Evolutionary conservation across 2,797 vertebrate genomes (phyloP).

Genomic region (Myiotriccus ornatus): DNA sequence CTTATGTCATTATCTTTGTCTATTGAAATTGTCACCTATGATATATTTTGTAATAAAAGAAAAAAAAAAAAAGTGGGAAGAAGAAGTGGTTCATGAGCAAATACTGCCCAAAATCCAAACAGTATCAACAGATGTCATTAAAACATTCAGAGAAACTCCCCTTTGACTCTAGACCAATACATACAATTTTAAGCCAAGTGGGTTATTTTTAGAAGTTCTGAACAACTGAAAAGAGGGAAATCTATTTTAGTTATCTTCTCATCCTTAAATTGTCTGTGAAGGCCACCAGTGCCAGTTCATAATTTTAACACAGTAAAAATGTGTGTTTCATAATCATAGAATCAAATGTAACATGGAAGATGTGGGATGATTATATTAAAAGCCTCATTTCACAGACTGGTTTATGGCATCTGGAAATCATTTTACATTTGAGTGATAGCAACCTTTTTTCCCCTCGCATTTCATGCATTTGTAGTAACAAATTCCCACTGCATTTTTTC

Average conservation of each 20-base stretch:
- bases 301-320: not conserved
- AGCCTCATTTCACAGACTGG: not conserved
- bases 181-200: not conserved
- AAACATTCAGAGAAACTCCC: not conserved
- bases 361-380: not conserved
- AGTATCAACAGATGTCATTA: not conserved
- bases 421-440: conserved; percentile 24
- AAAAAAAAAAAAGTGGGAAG: too few species aligned
- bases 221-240: conserved; percentile 13
- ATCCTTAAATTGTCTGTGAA: conserved; percentile 28
- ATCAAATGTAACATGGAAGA: conserved; percentile 25
- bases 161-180: not conserved
- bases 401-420: conserved; percentile 39
- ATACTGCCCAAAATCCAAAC: not conserved
- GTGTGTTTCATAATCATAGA: not conserved
- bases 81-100: not conserved
- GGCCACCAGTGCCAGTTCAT: not conserved
- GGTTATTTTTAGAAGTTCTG: conserved; percentile 36
- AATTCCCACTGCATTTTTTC: not conserved
- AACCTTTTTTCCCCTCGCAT: not conserved
- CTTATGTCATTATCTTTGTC: not conserved
- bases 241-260: conserved; percentile 35
- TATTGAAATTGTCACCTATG: not conserved
- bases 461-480: not conserved
- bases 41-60: not conserved